A percentile compares a stretch with the other conserved stretches of the same genome.
Conservation (phyloP, 2,797 vertebrate genomes). For the Crenichthys baileyi region DNA sequence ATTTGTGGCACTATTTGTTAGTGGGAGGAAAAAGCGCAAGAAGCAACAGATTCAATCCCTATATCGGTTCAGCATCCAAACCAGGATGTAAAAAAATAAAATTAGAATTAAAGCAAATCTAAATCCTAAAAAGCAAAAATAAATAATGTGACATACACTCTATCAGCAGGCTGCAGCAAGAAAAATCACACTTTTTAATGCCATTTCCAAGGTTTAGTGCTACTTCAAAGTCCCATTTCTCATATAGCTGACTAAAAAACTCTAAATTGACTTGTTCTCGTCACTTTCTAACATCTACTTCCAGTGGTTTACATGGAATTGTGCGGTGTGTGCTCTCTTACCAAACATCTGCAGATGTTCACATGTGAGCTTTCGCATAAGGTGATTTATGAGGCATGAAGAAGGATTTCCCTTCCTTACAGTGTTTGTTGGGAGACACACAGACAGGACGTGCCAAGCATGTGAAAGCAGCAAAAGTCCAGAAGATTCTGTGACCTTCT, state of each 20-base stretch:
- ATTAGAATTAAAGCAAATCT: too few species aligned
- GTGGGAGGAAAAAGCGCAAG: too few species aligned
- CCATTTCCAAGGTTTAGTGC: not conserved
- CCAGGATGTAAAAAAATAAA: too few species aligned
- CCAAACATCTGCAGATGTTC: not conserved
- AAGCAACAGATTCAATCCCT: too few species aligned
- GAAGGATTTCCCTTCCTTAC: not conserved
- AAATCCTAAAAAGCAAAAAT: too few species aligned
- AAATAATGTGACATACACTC: not conserved
- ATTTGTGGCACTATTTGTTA: too few species aligned
- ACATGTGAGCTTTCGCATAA: not conserved
- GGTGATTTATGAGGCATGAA: not conserved
- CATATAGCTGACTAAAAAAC: not conserved
- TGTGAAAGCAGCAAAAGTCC: not conserved
- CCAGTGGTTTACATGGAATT: not conserved
- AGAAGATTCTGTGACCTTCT: too few species aligned
- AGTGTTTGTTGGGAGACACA: not conserved
- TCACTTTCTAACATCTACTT: not conserved
- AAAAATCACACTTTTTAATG: not conserved
- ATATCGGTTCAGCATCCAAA: too few species aligned
- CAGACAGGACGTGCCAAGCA: not conserved
- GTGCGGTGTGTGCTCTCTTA: not conserved
- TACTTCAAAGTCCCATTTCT: not conserved
- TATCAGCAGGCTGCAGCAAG: not conserved
- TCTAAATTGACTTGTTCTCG: not conserved